phyloP scores from a whole-genome alignment of 2,888 invertebrate species.

The Minunthozetes semirufus region DNA sequence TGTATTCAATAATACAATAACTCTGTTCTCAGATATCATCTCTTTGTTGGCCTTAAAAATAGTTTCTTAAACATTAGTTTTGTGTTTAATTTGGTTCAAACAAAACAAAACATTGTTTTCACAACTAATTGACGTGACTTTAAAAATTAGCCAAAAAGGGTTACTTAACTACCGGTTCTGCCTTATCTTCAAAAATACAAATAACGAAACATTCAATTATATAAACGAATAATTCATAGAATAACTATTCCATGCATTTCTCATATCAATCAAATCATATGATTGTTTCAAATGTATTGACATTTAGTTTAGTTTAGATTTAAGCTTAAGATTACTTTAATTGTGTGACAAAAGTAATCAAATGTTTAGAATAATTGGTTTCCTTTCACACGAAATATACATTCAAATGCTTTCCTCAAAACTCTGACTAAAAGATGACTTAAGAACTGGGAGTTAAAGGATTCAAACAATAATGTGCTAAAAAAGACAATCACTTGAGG shows the following conservation, averaged over 20 bases:
- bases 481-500: not conserved
- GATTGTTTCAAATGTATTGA: too few relatives aligned
- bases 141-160: not conserved
- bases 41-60: not conserved
- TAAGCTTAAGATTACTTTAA: too few relatives aligned
- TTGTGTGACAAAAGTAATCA: too few relatives aligned
- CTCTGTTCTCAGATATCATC: not conserved
- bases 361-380: too few relatives aligned
- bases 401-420: not conserved
- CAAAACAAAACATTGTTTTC: not conserved
- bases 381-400: too few relatives aligned
- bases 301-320: too few relatives aligned
- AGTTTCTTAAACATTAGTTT: not conserved
- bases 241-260: not conserved
- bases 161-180: not conserved
- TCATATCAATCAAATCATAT: not conserved
- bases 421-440: not conserved
- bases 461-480: not conserved
- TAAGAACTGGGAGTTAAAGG: not conserved
- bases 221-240: not conserved
- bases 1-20: not conserved
- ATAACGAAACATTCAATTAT: not conserved
- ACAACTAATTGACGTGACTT: not conserved
- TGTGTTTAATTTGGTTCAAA: not conserved
- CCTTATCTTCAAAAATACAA: not conserved